Percentiles rank a stretch among this genome's conserved stretches.
Evolutionary conservation across 2,888 invertebrate species (phyloP).

Genomic region (Halocaridina rubra): DNA sequence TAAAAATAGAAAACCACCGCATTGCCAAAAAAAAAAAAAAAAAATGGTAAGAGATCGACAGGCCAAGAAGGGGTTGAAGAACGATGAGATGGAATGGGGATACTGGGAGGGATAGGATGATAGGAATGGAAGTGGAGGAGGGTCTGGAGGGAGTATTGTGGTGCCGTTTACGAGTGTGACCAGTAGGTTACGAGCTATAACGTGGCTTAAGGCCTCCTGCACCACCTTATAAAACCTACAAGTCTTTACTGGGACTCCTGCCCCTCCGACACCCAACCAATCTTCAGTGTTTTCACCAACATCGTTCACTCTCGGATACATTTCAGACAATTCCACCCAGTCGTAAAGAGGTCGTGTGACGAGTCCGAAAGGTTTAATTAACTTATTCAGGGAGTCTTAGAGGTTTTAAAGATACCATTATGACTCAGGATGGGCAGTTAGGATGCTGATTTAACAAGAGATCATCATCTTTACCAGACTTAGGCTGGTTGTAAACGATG

Average conservation of each 20-base stretch:
- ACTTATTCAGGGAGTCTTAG: too few relatives aligned
- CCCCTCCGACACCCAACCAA: not conserved
- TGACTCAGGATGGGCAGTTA: too few relatives aligned
- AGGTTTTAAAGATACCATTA: too few relatives aligned
- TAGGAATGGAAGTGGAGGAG: not conserved
- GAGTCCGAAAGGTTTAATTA: too few relatives aligned
- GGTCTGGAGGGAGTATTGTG: constrained; percentile 16
- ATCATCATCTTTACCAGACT: too few relatives aligned
- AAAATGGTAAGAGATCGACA: too few relatives aligned
- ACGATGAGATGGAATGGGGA: too few relatives aligned
- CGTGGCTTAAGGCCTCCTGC: constrained; percentile 18
- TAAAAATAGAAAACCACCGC: too few relatives aligned
- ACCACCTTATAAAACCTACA: constrained; percentile 43
- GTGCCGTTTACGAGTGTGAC: constrained; percentile 32
- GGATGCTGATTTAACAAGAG: too few relatives aligned
- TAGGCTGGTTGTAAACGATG: too few relatives aligned
- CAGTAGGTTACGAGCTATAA: constrained; percentile 32
- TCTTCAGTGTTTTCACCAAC: constrained; percentile 1
- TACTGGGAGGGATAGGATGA: not conserved
- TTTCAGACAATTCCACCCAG: not conserved
- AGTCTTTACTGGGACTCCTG: not conserved
- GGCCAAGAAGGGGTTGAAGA: too few relatives aligned
- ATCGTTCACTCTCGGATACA: not conserved
- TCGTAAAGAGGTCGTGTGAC: not conserved
- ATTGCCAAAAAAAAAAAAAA: too few relatives aligned